These are phyloP conservation scores for Caenorhabditis sp. DNA, from an alignment of 2,888 invertebrate species.

Conservation along the genomic window DNA sequence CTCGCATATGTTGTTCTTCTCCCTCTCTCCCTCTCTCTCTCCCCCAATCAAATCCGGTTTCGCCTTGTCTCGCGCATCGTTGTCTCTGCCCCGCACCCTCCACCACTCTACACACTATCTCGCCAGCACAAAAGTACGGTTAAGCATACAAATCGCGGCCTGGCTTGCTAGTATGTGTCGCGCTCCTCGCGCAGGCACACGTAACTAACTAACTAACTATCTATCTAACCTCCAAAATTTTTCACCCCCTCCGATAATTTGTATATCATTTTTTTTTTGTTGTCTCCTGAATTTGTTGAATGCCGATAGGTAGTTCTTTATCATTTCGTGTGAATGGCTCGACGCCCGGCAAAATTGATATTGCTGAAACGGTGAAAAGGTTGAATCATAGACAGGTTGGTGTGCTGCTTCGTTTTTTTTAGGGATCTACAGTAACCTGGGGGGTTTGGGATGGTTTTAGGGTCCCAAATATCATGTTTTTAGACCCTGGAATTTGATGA, in stretches of 20 bases:
- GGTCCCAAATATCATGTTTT: no score
- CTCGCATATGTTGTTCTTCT: slow-evolving; percentile 1
- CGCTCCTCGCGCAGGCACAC: slow-evolving; percentile 3
- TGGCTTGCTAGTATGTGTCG: not conserved
- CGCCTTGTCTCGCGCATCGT: no score
- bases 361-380: slow-evolving; percentile 36
- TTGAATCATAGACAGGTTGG: slow-evolving; percentile 31
- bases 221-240: no score
- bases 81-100: slow-evolving; percentile 9
- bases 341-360: slow-evolving; percentile 41
- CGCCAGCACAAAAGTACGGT: slow-evolving; percentile 17
- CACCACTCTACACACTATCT: slow-evolving; percentile 11
- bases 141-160: slow-evolving; percentile 10
- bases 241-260: not conserved
- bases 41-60: slow-evolving; percentile 19
- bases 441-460: no score
- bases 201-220: no score
- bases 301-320: slow-evolving; percentile 32
- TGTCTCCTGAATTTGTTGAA: not conserved
- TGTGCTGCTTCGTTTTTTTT: no score
- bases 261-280: not conserved
- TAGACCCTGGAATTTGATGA: no score
- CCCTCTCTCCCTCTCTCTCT: slow-evolving; percentile 2
- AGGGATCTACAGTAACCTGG: no score
- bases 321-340: slow-evolving; percentile 40